Evolutionary conservation across 2,113 vertebrate species (phyloP), one percentile per base, ranked within the genome.

Genomic region (Atrichornis clamosus): DNA sequence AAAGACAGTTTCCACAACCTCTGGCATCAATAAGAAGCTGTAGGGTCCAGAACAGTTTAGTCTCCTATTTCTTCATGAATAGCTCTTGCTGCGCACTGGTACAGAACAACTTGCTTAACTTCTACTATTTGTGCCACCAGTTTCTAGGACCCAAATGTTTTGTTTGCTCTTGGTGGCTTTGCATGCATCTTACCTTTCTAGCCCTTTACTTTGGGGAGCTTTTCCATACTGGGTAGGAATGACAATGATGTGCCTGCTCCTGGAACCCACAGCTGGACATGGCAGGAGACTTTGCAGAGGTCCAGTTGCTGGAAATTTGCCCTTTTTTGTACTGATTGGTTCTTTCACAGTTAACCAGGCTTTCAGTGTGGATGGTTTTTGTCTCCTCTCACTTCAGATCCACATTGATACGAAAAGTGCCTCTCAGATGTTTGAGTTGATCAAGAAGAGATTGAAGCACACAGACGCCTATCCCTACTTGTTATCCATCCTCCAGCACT

Each of bases 401-500:
- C 99, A 99, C 72, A 98, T 99, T 27, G 99, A 99, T 93, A 99
- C 99, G 13, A 99, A 99, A 97, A 99, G 99, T 37, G 99, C 99
- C 27, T 97, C 98, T 41, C 98, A 99, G 97, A 99, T 99, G 99
- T 99, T 99, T 96, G 99, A 99, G 83, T 60, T 99, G 96, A 98
- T 99, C 95, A 99, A 99, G 98, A 99, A 98, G 97, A 99, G 98
- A 96, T 73, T 99, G 98, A 99, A 98, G 97, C 98, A 99, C 97
- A 99, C 99, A 2, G 99, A 99, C 0, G 98, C 99, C 76, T 99
- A 99, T 93, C 99, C 99, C n/a, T 98, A 99, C 98, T 98, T 99
- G 94, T 96, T 99, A 41, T 99, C 99, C 20, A 98, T 99, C 90
- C 98, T 99, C 49, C 99, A 99, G 78, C 99, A 99, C 98, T 99